A percentile compares a stretch with the other conserved stretches of the same genome.
phyloP scores from a whole-genome alignment of 37 sponge, comb jelly and placozoan genomes.

The Dysidea cf. avara region DNA sequence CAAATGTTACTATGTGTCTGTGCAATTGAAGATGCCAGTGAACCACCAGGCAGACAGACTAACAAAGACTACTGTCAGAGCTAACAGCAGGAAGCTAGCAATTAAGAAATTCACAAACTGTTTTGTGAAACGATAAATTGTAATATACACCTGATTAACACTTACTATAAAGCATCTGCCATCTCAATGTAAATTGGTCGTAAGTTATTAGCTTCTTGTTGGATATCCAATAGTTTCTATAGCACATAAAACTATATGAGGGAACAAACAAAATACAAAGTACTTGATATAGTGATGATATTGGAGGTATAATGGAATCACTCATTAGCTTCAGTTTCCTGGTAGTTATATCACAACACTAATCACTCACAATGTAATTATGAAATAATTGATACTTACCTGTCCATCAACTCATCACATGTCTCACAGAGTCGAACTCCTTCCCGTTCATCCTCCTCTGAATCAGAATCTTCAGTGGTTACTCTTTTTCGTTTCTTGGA shows the following conservation, averaged over 20 bases:
- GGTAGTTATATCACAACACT: neutral
- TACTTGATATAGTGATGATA: constrained; percentile 40
- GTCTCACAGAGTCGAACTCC: constrained; percentile 46
- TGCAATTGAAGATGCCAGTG: too few relatives aligned
- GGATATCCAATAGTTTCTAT: constrained; percentile 39
- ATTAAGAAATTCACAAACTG: too few relatives aligned
- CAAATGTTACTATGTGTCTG: too few relatives aligned
- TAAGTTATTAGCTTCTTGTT: constrained; percentile 37
- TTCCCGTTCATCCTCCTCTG: constrained; percentile 38
- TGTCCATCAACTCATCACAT: constrained; percentile 50
- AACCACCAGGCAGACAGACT: neutral
- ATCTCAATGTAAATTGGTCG: constrained; percentile 50
- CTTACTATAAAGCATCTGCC: constrained; percentile 47
- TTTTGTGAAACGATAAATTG: too few relatives aligned
- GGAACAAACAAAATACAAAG: neutral
- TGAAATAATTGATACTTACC: constrained; percentile 22
- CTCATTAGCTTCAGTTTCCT: constrained; percentile 33
- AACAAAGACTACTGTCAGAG: neutral
- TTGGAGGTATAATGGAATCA: constrained; percentile 7
- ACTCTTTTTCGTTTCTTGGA: neutral
- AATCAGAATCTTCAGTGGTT: constrained; percentile 23
- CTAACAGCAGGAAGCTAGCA: too few relatives aligned
- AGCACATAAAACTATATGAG: neutral
- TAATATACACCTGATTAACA: neutral
- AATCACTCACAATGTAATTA: neutral